Evolutionary conservation across 2,797 vertebrate genomes (phyloP).

Genomic region (Coregonus ussuriensis): DNA sequence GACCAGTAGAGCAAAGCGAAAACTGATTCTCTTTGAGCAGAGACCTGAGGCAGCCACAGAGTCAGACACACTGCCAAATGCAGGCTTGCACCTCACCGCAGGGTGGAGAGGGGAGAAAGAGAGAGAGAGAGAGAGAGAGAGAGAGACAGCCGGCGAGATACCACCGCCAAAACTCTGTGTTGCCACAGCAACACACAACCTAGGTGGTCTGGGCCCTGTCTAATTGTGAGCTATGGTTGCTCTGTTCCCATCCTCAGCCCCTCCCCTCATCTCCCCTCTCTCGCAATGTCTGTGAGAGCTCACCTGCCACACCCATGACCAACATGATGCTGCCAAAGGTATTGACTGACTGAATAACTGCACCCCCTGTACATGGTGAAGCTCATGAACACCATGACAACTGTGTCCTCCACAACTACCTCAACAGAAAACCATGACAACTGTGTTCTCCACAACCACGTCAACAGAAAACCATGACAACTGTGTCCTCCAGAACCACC

Average conservation of each 20-base stretch:
- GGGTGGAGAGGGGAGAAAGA: background rate
- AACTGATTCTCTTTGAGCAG: background rate
- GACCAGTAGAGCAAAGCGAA: background rate
- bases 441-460: too few species aligned
- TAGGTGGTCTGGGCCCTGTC: conserved; percentile 46
- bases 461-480: too few species aligned
- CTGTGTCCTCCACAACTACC: too few species aligned
- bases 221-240: conserved; percentile 49
- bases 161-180: conserved; percentile 74
- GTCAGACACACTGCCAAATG: conserved; percentile 5
- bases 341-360: background rate
- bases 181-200: conserved; percentile 83
- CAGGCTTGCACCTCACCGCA: background rate
- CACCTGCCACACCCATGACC: background rate
- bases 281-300: background rate
- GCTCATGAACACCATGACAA: background rate
- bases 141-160: conserved; percentile 41
- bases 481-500: background rate
- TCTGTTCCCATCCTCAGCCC: background rate
- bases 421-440: too few species aligned
- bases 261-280: background rate
- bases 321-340: background rate
- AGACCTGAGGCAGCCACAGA: conserved; percentile 7
- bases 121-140: conserved; percentile 14
- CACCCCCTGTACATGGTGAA: background rate